phyloP scores from a whole-genome alignment of 1,140 invertebrate genomes.

The Formica exsecta region DNA sequence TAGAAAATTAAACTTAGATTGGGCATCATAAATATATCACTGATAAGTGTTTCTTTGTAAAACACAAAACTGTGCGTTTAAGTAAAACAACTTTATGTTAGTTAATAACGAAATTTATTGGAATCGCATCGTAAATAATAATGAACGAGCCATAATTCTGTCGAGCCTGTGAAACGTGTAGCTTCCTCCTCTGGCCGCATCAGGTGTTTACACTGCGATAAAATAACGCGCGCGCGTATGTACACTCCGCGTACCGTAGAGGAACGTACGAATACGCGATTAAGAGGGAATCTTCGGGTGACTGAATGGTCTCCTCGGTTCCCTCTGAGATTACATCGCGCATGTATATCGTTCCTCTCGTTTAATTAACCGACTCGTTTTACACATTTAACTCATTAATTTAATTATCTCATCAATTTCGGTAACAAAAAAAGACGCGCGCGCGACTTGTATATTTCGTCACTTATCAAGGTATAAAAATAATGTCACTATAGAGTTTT shows the following conservation, averaged over 20 bases:
- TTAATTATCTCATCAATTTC: conserved; percentile 17
- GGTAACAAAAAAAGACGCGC: neutral
- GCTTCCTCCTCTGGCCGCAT: conserved; percentile 32
- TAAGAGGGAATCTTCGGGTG: conserved; percentile 23
- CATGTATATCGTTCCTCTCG: neutral
- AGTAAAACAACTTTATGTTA: conserved; percentile 10
- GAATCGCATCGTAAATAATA: conserved; percentile 63
- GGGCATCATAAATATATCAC: neutral
- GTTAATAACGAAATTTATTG: conserved; percentile 57
- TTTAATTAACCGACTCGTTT: conserved; percentile 17
- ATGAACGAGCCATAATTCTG: conserved; percentile 64
- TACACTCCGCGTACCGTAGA: conserved; percentile 9
- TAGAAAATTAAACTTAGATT: neutral
- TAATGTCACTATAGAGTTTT: neutral
- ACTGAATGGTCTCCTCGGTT: conserved; percentile 16
- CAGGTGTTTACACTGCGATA: conserved; percentile 71
- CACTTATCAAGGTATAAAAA: neutral
- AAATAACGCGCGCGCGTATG: conserved; percentile 52
- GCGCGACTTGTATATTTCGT: neutral
- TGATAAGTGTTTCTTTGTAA: neutral
- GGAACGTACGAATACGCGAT: conserved; percentile 47
- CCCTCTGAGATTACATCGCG: neutral
- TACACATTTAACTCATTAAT: neutral
- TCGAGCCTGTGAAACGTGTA: conserved; percentile 35
- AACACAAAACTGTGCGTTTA: neutral